Base-by-base conservation (phyloP, 1,140 invertebrate species). In the Diplogasteroides magnus region DNA sequence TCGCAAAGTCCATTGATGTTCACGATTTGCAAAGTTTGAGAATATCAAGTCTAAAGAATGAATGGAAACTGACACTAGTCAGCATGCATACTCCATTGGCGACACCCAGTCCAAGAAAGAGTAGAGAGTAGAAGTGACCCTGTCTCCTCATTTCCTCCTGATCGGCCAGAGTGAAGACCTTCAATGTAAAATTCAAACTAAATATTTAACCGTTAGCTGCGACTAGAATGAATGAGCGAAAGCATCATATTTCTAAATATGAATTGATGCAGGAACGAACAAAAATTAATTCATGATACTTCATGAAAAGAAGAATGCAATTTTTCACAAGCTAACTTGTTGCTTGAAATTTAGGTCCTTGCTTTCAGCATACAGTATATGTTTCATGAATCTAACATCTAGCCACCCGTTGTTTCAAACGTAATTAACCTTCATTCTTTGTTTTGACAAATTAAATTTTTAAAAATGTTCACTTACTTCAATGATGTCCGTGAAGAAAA, bases 101-200 rank as follows among this genome's bases (percentile, higher is more conserved):
- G 61, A 63, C 28, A 31, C 61, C 64, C 11, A 66, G 64, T 11
- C 32, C 64, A 15, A 66, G 37, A 27, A 66, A 66, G 14, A 13
- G 26, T 6, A 66, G 32, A 23, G 64, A 31, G 13, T 26, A 19
- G 55, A 61, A n/a, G 27, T 66, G 64, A 57, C 64, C 64, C 13
- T 66, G 32, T 6, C 11, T 15, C 29, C 26, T 27, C 15, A 63
- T 63, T 26, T 26, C 27, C 2, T 31, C 13, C 61, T 63, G 28
- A 31, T 63, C 61, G 3, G 28, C 61, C 19, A 31, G n/a, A 2
- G 61, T 31, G 61, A 29, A 63, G 61, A 63, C 29, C 61, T n/a
- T n/a, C n/a, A n/a, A n/a, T n/a, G n/a, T n/a, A n/a, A n/a, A n/a
- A n/a, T n/a, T n/a, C n/a, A n/a, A n/a, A n/a, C n/a, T 63, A 63